phyloP scores from a whole-genome alignment of 2,113 vertebrate species.

The Heteronetta atricapilla region DNA sequence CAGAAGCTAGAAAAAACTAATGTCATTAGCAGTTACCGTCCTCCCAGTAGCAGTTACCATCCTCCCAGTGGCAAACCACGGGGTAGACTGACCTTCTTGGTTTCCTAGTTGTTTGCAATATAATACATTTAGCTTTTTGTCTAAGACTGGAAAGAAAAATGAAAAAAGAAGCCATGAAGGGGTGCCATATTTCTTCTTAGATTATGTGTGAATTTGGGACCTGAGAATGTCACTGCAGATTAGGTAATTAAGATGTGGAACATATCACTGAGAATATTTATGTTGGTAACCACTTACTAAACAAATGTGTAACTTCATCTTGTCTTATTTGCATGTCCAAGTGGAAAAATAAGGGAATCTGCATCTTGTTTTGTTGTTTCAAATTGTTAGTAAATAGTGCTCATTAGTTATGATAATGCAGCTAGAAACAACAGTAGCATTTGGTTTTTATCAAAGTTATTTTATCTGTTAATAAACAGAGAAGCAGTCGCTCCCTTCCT shows the following conservation, averaged over 20 bases:
- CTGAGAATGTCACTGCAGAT: neutral
- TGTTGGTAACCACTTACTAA: neutral
- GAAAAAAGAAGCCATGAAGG: neutral
- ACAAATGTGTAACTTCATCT: neutral
- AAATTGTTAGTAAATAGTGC: neutral
- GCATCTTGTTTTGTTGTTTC: neutral
- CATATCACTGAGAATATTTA: neutral
- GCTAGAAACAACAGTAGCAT: neutral
- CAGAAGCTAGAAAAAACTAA: neutral
- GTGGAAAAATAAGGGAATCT: neutral
- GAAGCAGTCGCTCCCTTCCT: neutral
- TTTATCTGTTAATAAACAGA: conserved; percentile 5
- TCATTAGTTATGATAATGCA: neutral
- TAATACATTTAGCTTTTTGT: neutral
- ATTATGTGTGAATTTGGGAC: neutral
- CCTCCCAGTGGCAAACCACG: neutral
- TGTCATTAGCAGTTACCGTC: neutral
- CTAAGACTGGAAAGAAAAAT: neutral
- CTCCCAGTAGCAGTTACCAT: neutral
- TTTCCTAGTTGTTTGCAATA: neutral
- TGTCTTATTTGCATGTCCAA: neutral
- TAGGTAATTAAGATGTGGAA: neutral
- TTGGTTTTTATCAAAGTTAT: neutral
- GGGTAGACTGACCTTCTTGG: neutral
- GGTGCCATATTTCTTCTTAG: neutral